Evolutionary conservation across 2,113 vertebrate species (phyloP), one percentile per base, ranked within the genome.

Genomic region (Psophia crepitans): DNA sequence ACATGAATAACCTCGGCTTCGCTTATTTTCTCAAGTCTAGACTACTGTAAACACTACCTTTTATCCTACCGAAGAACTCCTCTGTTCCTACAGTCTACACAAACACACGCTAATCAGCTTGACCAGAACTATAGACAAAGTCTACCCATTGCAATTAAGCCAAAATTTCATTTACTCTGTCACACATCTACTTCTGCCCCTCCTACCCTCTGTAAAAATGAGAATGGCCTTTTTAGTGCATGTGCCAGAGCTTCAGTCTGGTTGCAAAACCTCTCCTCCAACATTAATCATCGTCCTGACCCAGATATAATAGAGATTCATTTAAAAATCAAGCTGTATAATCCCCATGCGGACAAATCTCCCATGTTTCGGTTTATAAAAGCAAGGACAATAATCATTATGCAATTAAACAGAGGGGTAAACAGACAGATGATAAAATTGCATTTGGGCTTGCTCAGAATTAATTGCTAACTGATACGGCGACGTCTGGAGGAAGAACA

Each of bases 231-330:
- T 75, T 63, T 9, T 53, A 87, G 48, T 43, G 8, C 16, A 4
- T 0, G 8, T 17, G 22, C 51, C 27, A 61, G 35, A 75, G 74
- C 60, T 60, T 30, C 65, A 83, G 78, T 5, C 53, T 21, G 30
- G 35, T 57, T 78, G 92, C 57, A 87, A 84, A 95, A 57, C 23
- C 74, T 56, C 65, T 26, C 44, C 14, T 73, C 56, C 65, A 82
- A 46, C 73, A 87, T 48, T 75, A 90, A 90, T 78, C 73, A 53
- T 14, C 89, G 76, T 69, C 90, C 33, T 92, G 76, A 86, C 90
- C 93, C 85, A 93, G 68, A 92, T 87, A 51, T 7, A 74, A 73
- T 2, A 54, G 30, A 64, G 13, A 56, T 14, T 39, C 17, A 4
- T 44, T 75, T 28, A 27, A 78, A 92, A 86, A 35, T 12, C 54